phyloP scores from a whole-genome alignment of 2,113 vertebrate species.

The Hymenochirus boettgeri region DNA sequence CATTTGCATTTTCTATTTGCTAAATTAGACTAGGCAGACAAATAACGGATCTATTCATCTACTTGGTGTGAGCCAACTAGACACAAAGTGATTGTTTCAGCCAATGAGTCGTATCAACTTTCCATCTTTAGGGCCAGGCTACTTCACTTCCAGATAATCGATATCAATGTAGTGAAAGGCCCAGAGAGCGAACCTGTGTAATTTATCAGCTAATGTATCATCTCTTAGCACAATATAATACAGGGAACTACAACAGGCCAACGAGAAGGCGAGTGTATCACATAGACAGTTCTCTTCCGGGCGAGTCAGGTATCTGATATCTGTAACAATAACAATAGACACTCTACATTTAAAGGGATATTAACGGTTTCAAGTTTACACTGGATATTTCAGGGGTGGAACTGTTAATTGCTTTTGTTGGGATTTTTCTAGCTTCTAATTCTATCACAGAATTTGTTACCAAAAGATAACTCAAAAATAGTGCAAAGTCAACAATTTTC shows the following conservation, averaged over 20 bases:
- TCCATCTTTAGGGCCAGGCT: constrained; percentile 71
- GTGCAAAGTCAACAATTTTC: no score
- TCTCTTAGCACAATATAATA: no score
- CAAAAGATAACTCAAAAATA: no score
- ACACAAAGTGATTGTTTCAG: constrained; percentile 72
- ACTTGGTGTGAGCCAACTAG: constrained; percentile 73
- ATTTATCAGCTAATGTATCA: constrained; percentile 62
- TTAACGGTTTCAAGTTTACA: no score
- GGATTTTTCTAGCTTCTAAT: no score
- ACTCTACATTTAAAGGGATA: no score
- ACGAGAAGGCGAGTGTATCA: constrained; percentile 6
- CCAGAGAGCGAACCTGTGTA: constrained; percentile 51
- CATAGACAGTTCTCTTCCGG: no score
- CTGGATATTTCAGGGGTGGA: no score
- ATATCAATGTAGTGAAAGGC: constrained; percentile 69
- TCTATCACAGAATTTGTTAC: no score
- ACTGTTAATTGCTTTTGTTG: no score
- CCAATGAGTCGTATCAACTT: constrained; percentile 75
- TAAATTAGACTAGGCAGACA: background rate
- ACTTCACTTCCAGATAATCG: constrained; percentile 71
- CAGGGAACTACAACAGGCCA: constrained; percentile 48
- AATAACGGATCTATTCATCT: constrained; percentile 79
- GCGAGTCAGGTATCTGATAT: no score
- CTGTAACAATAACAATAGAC: no score
- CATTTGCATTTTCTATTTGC: background rate